phyloP scores from a whole-genome alignment of 1,140 invertebrate species.

The Chironomus striatipennis region DNA sequence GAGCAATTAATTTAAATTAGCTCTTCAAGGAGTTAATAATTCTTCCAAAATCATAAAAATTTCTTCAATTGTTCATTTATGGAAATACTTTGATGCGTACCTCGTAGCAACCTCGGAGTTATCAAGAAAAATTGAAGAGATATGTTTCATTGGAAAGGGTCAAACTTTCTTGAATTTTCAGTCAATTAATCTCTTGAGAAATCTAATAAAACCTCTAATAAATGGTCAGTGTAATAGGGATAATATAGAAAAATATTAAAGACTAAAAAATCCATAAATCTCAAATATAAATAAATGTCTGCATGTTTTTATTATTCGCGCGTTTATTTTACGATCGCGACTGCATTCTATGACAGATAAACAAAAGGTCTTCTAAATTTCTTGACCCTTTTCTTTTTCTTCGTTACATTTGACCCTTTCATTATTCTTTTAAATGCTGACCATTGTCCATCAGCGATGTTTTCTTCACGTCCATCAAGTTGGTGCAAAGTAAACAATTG shows the following conservation, averaged over 20 bases:
- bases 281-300: background rate
- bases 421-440: background rate
- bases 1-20: too few relatives aligned
- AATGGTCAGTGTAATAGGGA: conserved; percentile 1
- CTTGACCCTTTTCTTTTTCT: background rate
- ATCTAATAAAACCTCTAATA: background rate
- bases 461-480: background rate
- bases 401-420: background rate
- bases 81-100: background rate
- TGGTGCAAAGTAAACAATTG: background rate
- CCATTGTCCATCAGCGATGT: background rate
- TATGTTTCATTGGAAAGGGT: background rate
- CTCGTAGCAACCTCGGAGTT: background rate
- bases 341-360: background rate
- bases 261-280: background rate
- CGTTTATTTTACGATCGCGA: background rate
- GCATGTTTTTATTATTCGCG: background rate
- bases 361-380: background rate
- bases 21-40: too few relatives aligned
- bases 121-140: background rate
- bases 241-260: background rate
- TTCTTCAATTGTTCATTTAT: background rate
- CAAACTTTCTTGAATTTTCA: background rate
- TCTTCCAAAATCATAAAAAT: background rate
- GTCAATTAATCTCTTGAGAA: conserved; percentile 5